Conservation (phyloP, 2,888 invertebrate genomes). For the Epirrhoe alternata region DNA sequence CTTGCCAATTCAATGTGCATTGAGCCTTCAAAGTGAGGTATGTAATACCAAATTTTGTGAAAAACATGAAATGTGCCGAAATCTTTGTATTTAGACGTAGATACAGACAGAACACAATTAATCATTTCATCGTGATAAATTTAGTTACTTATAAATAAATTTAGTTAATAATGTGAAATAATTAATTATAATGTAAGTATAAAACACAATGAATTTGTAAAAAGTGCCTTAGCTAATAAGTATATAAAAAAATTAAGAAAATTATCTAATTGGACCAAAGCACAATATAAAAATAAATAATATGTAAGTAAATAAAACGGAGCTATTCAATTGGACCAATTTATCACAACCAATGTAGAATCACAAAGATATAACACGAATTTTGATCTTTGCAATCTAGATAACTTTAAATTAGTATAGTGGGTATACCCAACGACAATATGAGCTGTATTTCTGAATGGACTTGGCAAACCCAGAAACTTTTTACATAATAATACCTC, state of each 20-base stretch:
- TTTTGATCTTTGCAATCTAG: too few species aligned
- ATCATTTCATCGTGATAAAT: not conserved
- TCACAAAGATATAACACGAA: not conserved
- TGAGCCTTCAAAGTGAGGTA: conserved; percentile 21
- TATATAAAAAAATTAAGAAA: conserved; percentile 10
- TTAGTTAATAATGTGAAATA: not conserved
- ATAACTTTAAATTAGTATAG: too few species aligned
- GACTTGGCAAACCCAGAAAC: too few species aligned
- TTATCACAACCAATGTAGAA: not conserved
- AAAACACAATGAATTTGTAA: conserved; percentile 52
- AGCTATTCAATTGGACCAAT: not conserved
- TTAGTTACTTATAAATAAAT: not conserved
- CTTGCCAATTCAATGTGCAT: too few species aligned
- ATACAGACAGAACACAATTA: not conserved
- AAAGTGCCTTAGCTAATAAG: conserved; percentile 60
- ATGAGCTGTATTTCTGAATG: too few species aligned
- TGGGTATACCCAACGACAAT: too few species aligned
- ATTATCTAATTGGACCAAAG: too few species aligned
- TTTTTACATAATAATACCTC: too few species aligned
- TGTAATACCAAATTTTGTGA: conserved; percentile 27
- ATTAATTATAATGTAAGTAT: not conserved
- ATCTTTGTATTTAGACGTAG: conserved; percentile 20
- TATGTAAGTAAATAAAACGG: too few species aligned
- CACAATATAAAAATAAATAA: too few species aligned
- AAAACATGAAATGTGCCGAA: conserved; percentile 31